These are phyloP conservation scores for Paracentrotus lividus DNA, from an alignment of 53 echinoderm and acorn worm genomes.

Conservation along the genomic window DNA sequence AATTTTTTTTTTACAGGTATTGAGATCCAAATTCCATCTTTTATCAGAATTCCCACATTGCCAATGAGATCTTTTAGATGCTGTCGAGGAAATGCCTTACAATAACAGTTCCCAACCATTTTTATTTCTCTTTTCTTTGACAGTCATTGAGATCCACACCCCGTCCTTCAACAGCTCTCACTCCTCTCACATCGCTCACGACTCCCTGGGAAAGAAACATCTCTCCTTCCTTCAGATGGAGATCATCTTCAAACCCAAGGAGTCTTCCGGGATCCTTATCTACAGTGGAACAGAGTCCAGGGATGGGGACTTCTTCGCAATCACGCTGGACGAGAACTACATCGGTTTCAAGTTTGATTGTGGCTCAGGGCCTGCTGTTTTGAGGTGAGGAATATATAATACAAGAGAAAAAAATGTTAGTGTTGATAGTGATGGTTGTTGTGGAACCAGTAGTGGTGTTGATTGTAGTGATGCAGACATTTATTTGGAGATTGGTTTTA, in stretches of 20 bases:
- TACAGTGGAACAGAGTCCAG: conserved; percentile 89
- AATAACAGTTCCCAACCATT: too few relatives aligned
- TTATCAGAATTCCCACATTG: too few relatives aligned
- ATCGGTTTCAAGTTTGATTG: conserved; percentile 95
- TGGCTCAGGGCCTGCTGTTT: conserved; percentile 92
- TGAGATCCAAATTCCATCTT: too few relatives aligned
- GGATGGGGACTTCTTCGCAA: conserved; percentile 92
- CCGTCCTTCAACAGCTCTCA: conserved; percentile 91
- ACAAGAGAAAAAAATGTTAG: too few relatives aligned
- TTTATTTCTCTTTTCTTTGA: not conserved
- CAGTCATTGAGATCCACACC: conserved; percentile 92
- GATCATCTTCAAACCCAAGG: conserved; percentile 89
- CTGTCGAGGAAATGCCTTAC: too few relatives aligned
- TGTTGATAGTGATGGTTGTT: not conserved
- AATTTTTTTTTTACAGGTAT: too few relatives aligned
- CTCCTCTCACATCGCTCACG: conserved; percentile 88
- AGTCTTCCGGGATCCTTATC: conserved; percentile 87
- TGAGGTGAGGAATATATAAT: conserved; percentile 81
- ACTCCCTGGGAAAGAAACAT: conserved; percentile 87
- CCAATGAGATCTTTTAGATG: too few relatives aligned
- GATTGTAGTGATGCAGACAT: not conserved
- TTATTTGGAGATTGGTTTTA: not conserved
- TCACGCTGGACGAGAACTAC: conserved; percentile 83
- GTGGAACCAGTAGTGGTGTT: not conserved
- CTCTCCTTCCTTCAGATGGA: conserved; percentile 96